Evolutionary conservation across 2,888 invertebrate species (phyloP).

Genomic region (Acrobasis suavella): DNA sequence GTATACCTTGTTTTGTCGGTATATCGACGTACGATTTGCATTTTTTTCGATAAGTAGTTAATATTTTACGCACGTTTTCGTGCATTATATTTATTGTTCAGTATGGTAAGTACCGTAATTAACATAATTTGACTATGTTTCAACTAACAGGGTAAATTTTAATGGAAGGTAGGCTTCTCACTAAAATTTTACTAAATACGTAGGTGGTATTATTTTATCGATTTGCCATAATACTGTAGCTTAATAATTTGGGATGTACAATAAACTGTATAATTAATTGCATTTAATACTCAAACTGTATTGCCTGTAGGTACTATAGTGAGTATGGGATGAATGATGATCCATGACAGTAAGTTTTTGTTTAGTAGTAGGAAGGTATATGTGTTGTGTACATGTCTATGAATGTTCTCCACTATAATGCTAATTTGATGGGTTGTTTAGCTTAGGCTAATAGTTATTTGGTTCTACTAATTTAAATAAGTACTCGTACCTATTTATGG

Average conservation of each 20-base stretch:
- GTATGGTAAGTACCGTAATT: constrained; percentile 60
- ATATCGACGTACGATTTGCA: constrained; percentile 50
- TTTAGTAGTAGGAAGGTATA: background rate
- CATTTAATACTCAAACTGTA: constrained; percentile 12
- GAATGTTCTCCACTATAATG: constrained; percentile 13
- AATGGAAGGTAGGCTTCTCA: constrained; percentile 47
- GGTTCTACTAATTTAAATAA: background rate
- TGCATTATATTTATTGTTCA: constrained; percentile 63
- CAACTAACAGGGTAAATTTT: constrained; percentile 77
- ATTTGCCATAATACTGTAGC: constrained; percentile 22
- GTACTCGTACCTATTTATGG: constrained; percentile 37
- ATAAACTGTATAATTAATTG: constrained; percentile 16
- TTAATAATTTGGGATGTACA: constrained; percentile 16
- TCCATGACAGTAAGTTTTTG: constrained; percentile 1
- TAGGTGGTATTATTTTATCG: constrained; percentile 28
- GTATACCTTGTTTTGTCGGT: constrained; percentile 48
- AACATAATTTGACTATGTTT: constrained; percentile 52
- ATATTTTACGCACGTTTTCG: constrained; percentile 62
- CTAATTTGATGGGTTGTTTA: constrained; percentile 11
- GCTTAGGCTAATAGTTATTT: constrained; percentile 4
- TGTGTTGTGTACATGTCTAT: constrained; percentile 4
- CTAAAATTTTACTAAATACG: constrained; percentile 38
- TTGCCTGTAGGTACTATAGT: background rate
- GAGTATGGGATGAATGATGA: constrained; percentile 1
- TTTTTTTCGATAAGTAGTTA: constrained; percentile 48